These are phyloP conservation scores for Meleagris gallopavo DNA, from an alignment of 2,113 vertebrate genomes.

Conservation along the genomic window DNA sequence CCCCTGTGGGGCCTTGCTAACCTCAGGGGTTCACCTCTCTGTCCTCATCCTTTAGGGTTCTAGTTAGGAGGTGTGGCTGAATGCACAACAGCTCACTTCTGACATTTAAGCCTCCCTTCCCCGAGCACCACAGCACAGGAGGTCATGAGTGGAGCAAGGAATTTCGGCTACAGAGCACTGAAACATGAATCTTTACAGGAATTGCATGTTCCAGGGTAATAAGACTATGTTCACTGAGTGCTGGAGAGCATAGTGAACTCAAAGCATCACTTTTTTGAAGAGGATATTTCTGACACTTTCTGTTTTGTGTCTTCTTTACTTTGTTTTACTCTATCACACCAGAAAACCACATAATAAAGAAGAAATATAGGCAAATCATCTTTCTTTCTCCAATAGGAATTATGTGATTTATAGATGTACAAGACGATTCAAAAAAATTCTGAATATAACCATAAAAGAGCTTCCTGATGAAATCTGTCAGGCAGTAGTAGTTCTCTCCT, in stretches of 20 bases:
- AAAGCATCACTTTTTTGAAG: neutral
- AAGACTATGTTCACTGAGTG: neutral
- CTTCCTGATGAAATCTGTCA: neutral
- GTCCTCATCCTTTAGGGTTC: neutral
- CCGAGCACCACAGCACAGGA: neutral
- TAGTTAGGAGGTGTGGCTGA: neutral
- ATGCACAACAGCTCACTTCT: neutral
- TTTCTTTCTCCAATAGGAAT: neutral
- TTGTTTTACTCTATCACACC: neutral
- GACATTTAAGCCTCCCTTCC: neutral
- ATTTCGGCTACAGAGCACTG: neutral
- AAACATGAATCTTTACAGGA: neutral
- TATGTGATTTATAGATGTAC: neutral
- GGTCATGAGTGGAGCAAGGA: neutral
- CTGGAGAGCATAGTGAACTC: neutral
- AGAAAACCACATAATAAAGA: neutral
- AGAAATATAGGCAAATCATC: neutral
- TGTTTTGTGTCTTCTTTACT: neutral
- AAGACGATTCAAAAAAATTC: neutral
- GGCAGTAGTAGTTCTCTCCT: neutral
- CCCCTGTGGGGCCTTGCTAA: no score
- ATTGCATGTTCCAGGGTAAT: neutral
- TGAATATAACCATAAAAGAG: neutral
- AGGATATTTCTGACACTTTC: neutral
- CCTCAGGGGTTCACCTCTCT: neutral